Evolutionary conservation across 2,113 vertebrate genomes (phyloP).

Genomic region (Holacanthus passer): DNA sequence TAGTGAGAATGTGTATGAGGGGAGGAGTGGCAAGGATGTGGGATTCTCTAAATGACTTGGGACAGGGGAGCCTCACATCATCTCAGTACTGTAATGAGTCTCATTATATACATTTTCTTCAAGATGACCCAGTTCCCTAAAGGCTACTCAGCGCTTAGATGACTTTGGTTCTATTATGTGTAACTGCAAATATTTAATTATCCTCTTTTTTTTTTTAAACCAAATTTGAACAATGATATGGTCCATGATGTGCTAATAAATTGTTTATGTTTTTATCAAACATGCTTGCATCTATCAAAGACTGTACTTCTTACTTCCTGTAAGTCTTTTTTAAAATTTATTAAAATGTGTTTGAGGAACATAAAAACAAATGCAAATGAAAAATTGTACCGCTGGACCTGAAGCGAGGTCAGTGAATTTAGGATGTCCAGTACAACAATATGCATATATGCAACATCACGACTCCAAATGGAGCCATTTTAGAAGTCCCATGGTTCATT

Average conservation of each 20-base stretch:
- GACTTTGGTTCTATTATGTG: neutral
- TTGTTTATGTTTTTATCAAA: neutral
- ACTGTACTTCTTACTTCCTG: neutral
- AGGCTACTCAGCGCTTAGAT: slow-evolving; percentile 13
- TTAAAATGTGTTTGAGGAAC: neutral
- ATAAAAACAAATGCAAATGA: neutral
- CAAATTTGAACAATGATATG: neutral
- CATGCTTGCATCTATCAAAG: neutral
- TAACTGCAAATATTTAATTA: slow-evolving; percentile 17
- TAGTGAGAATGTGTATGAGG: slow-evolving; percentile 62
- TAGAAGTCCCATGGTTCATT: slow-evolving; percentile 3
- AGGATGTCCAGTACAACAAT: neutral
- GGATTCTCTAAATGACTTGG: slow-evolving; percentile 63
- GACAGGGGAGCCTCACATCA: slow-evolving; percentile 65
- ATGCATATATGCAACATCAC: slow-evolving; percentile 20
- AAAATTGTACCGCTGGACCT: neutral
- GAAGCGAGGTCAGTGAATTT: slow-evolving; percentile 7
- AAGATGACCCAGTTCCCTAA: slow-evolving; percentile 9
- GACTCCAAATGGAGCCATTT: slow-evolving; percentile 25
- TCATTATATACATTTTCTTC: slow-evolving; percentile 39
- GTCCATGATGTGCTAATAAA: neutral
- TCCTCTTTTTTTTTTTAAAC: neutral
- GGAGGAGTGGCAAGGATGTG: slow-evolving; percentile 70
- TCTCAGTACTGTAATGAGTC: slow-evolving; percentile 64
- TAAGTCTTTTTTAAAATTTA: neutral